Evolutionary conservation across 2,797 vertebrate species (phyloP).

Genomic region (Menidia menidia): DNA sequence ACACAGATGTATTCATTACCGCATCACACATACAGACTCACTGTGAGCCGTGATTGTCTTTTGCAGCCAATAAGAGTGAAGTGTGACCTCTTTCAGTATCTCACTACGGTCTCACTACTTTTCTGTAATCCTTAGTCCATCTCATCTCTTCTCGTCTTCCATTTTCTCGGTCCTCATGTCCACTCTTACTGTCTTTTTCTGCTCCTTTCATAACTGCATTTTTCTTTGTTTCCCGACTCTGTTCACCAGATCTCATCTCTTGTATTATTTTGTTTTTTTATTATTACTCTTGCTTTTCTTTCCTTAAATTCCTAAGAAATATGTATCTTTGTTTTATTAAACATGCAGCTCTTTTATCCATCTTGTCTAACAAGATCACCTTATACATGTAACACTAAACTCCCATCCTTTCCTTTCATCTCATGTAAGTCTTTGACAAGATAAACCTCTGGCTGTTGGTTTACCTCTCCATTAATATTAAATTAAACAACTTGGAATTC

Average conservation of each 20-base stretch:
- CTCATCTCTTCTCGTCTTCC: conserved; percentile 42
- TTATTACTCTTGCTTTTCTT: background rate
- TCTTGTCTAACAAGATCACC: background rate
- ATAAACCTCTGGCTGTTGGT: conserved; percentile 52
- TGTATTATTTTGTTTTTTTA: conserved; percentile 12
- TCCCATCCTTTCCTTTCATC: conserved; percentile 23
- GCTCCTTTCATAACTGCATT: conserved; percentile 25
- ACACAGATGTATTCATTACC: conserved; percentile 66
- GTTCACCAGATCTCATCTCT: conserved; percentile 31
- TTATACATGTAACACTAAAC: background rate
- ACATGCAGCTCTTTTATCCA: conserved; percentile 2
- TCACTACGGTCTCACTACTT: conserved; percentile 40
- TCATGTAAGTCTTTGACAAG: conserved; percentile 19
- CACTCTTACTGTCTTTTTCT: conserved; percentile 33
- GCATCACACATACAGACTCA: conserved; percentile 52
- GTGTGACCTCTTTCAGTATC: conserved; percentile 67
- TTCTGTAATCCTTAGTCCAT: conserved; percentile 63
- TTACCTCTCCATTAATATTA: conserved; percentile 69
- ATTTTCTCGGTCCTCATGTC: conserved; percentile 34
- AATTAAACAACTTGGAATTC: conserved; percentile 66
- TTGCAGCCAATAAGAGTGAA: conserved; percentile 67
- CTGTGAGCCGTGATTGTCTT: conserved; percentile 72
- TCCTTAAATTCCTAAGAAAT: background rate
- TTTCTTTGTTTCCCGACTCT: conserved; percentile 39
- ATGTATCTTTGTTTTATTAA: background rate